Conservation (phyloP, 1,140 invertebrate genomes). For the Macrostomum lignano region DNA sequence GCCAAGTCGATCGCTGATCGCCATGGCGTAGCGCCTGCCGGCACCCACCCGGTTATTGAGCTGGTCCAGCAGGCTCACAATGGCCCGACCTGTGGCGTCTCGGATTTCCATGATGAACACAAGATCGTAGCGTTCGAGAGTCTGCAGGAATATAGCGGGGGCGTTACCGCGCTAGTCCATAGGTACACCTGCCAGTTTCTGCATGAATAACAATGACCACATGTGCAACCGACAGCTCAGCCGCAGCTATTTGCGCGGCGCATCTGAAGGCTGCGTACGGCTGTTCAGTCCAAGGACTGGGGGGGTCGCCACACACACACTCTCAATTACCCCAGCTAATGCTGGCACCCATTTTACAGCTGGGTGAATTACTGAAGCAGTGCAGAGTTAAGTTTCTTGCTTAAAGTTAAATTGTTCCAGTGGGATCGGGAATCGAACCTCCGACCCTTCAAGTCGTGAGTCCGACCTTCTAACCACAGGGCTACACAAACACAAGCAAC, state of each 20-base stretch:
- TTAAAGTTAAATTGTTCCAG: too few relatives aligned
- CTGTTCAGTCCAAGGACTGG: too few relatives aligned
- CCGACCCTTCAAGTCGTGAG: too few relatives aligned
- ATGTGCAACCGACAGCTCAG: too few relatives aligned
- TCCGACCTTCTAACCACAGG: not conserved
- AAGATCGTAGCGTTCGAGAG: constrained; percentile 13
- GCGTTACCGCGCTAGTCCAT: not conserved
- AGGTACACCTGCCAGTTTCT: not conserved
- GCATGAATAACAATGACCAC: not conserved
- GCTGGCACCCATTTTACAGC: too few relatives aligned
- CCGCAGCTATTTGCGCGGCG: too few relatives aligned
- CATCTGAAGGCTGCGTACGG: too few relatives aligned
- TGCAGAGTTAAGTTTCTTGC: too few relatives aligned
- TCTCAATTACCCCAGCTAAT: too few relatives aligned
- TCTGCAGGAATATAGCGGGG: constrained; percentile 8
- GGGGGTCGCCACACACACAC: too few relatives aligned
- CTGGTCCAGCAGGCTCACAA: constrained; percentile 8
- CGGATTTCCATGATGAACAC: constrained; percentile 14
- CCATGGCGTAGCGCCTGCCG: constrained; percentile 6
- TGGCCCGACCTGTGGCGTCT: constrained; percentile 9
- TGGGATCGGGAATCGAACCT: too few relatives aligned
- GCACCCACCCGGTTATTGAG: constrained; percentile 6
- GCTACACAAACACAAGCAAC: constrained; percentile 5
- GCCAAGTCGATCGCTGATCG: constrained; percentile 12
- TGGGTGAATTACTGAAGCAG: too few relatives aligned